These are phyloP conservation scores for Bugula neritina DNA, from an alignment of 2,888 invertebrate genomes.

Conservation along the genomic window DNA sequence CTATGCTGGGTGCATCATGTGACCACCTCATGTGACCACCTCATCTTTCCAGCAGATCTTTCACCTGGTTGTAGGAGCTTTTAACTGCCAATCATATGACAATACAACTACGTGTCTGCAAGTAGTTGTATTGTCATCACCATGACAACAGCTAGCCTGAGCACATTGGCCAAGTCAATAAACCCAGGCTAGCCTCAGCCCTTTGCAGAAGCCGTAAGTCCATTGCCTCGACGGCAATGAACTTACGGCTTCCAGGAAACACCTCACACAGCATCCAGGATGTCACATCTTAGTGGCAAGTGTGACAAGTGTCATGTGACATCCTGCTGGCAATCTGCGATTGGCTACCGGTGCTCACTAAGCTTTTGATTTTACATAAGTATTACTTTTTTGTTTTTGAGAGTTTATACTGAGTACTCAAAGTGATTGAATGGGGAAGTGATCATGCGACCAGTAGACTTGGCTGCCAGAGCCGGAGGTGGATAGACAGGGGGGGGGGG, in stretches of 20 bases:
- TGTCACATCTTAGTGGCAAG: too few species aligned
- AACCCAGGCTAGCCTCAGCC: background rate
- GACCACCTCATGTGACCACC: background rate
- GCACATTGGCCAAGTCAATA: background rate
- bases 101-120: background rate
- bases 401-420: too few species aligned
- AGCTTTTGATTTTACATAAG: too few species aligned
- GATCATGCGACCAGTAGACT: too few species aligned
- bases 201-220: constrained; percentile 3
- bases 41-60: background rate
- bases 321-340: too few species aligned
- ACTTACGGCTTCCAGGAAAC: background rate
- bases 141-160: background rate
- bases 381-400: too few species aligned
- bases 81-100: background rate
- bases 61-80: background rate
- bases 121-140: background rate
- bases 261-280: too few species aligned
- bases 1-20: background rate
- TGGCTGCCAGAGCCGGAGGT: too few species aligned
- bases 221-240: background rate
- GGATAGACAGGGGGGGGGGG: too few species aligned
- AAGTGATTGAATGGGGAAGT: too few species aligned
- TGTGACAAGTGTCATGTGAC: too few species aligned
- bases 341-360: too few species aligned